Percentiles rank a stretch among this genome's conserved stretches.
These are phyloP conservation scores for Drosophila koepferae DNA, from an alignment of 2,888 invertebrate species.

Conservation along the genomic window DNA sequence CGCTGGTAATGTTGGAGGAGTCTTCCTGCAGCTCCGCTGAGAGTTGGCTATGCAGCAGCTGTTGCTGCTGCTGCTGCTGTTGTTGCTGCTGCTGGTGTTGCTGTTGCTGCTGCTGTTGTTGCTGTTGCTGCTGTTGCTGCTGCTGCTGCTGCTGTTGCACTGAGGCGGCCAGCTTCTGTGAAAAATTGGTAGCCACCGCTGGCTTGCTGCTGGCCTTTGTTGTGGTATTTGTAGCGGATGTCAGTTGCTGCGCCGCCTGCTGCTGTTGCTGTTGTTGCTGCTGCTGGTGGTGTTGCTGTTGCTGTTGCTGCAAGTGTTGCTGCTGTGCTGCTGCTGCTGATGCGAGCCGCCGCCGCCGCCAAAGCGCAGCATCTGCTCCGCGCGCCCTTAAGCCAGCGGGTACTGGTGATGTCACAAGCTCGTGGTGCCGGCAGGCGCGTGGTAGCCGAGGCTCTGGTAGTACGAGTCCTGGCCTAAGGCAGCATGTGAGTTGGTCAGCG, in stretches of 20 bases:
- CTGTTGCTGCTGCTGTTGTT: conserved; percentile 68
- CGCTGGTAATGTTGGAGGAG: conserved; percentile 82
- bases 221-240: conserved; percentile 73
- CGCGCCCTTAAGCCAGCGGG: conserved; percentile 92
- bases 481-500: conserved; percentile 88
- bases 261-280: conserved; percentile 49
- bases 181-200: conserved; percentile 68
- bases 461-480: conserved; percentile 90
- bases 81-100: conserved; percentile 62
- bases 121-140: conserved; percentile 71
- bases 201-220: conserved; percentile 72
- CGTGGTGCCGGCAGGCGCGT: conserved; percentile 89
- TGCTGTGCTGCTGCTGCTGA: conserved; percentile 60
- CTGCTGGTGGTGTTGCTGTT: conserved; percentile 59
- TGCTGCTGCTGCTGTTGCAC: conserved; percentile 52
- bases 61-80: conserved; percentile 73
- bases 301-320: conserved; percentile 63
- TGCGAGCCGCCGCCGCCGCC: conserved; percentile 51
- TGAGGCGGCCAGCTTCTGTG: conserved; percentile 66
- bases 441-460: conserved; percentile 93
- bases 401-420: conserved; percentile 95
- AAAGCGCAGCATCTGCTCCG: conserved; percentile 84
- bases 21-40: conserved; percentile 79
- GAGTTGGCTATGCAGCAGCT: conserved; percentile 74
- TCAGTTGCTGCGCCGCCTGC: conserved; percentile 76